A percentile compares a stretch with the other conserved stretches of the same genome.
Evolutionary conservation across 2,113 vertebrate genomes (phyloP).

Genomic region (Psittacus erithacus): DNA sequence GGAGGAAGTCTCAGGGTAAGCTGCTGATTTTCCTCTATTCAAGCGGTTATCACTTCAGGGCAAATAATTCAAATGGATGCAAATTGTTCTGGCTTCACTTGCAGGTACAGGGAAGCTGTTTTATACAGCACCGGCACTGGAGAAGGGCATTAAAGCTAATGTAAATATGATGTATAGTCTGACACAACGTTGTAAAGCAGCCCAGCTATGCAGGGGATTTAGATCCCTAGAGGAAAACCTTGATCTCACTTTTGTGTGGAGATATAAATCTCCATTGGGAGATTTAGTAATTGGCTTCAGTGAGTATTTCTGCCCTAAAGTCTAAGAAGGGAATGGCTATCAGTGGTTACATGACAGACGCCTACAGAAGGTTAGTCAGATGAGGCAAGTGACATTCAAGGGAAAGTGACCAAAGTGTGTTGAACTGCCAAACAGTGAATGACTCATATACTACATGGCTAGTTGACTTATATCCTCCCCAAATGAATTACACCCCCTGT

Average conservation of each 20-base stretch:
- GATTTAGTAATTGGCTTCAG: background rate
- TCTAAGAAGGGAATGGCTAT: background rate
- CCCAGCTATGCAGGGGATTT: background rate
- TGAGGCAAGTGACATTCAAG: background rate
- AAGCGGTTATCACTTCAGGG: background rate
- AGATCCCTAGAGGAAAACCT: background rate
- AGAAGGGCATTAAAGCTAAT: background rate
- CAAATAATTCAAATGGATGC: background rate
- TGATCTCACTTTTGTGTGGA: background rate
- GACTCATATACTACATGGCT: background rate
- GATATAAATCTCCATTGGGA: too few relatives aligned
- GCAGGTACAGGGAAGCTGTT: background rate
- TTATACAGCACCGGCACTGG: background rate
- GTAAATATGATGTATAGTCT: background rate
- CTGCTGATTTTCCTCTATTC: background rate
- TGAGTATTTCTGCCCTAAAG: background rate
- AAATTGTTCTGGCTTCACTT: background rate
- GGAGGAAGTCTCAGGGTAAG: background rate
- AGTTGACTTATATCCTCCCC: background rate
- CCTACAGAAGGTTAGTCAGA: background rate
- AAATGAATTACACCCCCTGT: background rate
- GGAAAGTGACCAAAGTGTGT: background rate
- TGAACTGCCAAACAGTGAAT: background rate
- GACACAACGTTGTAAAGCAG: background rate
- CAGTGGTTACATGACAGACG: accelerated